phyloP scores from a whole-genome alignment of 1,140 invertebrate species.

The Saccostrea echinata region DNA sequence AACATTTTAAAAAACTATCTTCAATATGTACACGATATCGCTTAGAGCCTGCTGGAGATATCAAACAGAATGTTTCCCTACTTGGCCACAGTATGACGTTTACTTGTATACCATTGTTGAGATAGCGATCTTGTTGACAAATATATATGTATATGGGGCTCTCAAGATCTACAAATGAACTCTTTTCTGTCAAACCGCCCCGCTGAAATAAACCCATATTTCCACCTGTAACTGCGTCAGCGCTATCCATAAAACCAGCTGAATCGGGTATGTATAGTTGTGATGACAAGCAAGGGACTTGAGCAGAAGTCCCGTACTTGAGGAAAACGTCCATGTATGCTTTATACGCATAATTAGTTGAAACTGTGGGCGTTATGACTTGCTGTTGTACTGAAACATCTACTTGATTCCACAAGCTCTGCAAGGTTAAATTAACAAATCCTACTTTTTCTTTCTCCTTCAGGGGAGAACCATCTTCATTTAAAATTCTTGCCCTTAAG shows the following conservation, averaged over 20 bases:
- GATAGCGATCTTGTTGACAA: conserved; percentile 37
- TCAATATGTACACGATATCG: conserved; percentile 24
- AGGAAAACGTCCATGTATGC: conserved; percentile 25
- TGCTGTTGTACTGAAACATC: conserved; percentile 40
- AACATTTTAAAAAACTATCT: conserved; percentile 9
- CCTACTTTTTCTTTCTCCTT: conserved; percentile 26
- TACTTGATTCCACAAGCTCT: conserved; percentile 44
- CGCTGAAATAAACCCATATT: conserved; percentile 25
- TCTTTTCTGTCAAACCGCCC: background rate
- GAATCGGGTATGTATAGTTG: conserved; percentile 19
- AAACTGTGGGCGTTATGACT: conserved; percentile 36
- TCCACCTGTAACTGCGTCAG: background rate
- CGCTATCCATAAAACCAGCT: conserved; percentile 11
- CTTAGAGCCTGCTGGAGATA: background rate
- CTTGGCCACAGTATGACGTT: conserved; percentile 17
- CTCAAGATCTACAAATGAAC: conserved; percentile 36
- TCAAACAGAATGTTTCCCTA: conserved; percentile 41
- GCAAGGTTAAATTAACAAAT: conserved; percentile 45
- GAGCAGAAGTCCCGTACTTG: background rate
- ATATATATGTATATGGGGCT: conserved; percentile 36
- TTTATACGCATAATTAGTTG: conserved; percentile 41
- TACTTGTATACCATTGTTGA: conserved; percentile 26
- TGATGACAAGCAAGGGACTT: background rate
- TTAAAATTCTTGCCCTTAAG: conserved; percentile 28
- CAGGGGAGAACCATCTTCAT: conserved; percentile 9